phyloP scores from a whole-genome alignment of 2,888 invertebrate species.

The Theristus sp. region DNA sequence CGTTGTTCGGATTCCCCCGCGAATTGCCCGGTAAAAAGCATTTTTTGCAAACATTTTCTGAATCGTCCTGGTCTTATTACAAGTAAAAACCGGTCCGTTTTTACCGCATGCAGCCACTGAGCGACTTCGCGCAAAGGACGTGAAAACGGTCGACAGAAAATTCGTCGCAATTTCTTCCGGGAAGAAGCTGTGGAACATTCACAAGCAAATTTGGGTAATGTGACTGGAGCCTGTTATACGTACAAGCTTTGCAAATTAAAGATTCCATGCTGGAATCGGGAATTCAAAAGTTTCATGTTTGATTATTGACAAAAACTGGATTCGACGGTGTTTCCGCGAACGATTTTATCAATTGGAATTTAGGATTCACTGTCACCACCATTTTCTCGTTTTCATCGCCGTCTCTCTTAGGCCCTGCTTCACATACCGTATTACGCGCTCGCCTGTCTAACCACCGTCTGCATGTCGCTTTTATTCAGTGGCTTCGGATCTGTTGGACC shows the following conservation, averaged over 20 bases:
- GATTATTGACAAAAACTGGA: too few species aligned
- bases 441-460: background rate
- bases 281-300: too few species aligned
- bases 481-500: background rate
- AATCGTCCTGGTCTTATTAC: background rate
- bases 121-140: background rate
- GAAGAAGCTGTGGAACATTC: background rate
- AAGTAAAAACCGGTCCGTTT: too few species aligned
- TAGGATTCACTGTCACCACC: background rate
- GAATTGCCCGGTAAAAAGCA: background rate
- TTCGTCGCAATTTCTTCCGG: background rate
- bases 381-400: background rate
- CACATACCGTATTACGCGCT: background rate
- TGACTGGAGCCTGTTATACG: too few species aligned
- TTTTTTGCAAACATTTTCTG: background rate
- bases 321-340: too few species aligned
- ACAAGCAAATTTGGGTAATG: background rate
- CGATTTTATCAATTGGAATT: too few species aligned
- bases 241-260: too few species aligned
- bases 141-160: background rate
- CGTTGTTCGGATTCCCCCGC: background rate
- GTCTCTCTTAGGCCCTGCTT: background rate
- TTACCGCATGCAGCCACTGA: background rate
- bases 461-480: background rate
- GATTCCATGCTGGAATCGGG: too few species aligned